Percentiles rank a stretch among this genome's conserved stretches.
Conservation (phyloP, 1,140 invertebrate genomes). For the Cryptotermes secundus region DNA sequence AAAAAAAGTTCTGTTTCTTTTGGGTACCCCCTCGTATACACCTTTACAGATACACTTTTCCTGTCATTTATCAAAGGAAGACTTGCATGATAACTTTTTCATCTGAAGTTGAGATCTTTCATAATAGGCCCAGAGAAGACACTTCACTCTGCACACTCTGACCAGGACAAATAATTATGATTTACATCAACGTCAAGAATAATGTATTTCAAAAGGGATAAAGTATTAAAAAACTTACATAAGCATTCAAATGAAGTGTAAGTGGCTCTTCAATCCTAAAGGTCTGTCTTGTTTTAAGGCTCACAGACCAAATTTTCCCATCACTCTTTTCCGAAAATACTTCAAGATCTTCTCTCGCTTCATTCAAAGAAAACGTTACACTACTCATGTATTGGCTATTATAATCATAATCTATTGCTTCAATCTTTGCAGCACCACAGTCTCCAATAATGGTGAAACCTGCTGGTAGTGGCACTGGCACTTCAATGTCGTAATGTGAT, state of each 20-base stretch:
- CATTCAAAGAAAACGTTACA: background rate
- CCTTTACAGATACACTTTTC: no score
- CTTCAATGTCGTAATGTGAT: background rate
- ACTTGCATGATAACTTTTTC: no score
- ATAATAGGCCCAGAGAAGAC: no score
- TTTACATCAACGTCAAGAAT: no score
- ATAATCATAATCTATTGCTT: background rate
- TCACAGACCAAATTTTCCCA: background rate
- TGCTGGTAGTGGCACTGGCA: background rate
- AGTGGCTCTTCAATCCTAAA: background rate
- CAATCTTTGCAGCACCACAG: background rate
- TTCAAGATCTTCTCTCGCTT: background rate
- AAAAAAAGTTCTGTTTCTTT: no score
- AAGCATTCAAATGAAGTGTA: background rate
- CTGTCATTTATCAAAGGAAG: no score
- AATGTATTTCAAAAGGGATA: background rate
- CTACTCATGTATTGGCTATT: background rate
- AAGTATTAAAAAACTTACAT: background rate
- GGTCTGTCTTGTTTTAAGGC: background rate
- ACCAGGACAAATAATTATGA: no score
- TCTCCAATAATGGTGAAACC: background rate
- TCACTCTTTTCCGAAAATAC: background rate
- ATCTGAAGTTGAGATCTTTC: no score
- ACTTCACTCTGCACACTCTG: no score
- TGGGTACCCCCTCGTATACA: no score